Evolutionary conservation across 2,888 invertebrate species (phyloP), one percentile per base, ranked within the genome.

Genomic region (Limenitis camilla): DNA sequence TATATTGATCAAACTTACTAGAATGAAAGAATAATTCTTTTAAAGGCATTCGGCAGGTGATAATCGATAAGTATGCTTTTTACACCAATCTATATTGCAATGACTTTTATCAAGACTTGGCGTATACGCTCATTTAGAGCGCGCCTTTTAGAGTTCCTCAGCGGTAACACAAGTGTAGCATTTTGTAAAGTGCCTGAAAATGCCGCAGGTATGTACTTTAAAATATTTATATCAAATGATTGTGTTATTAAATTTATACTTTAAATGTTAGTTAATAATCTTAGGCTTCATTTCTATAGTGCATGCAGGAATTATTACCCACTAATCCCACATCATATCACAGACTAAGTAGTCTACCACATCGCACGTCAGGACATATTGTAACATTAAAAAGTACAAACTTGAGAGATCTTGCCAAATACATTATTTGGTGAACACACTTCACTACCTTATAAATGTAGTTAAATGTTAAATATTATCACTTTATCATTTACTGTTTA

Each of bases 71-170:
- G 57, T 60, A 93, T 93, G 93, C 80, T 95, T 74, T 89, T 95
- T 67, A 95, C 95, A 36, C 82, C 95, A 48, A 94, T 93, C 79
- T 95, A 95, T 77, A 92, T 94, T 84, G 92, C 94, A 70, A 93
- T 95, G 69, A 95, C 95, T 58, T 91, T 93, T 77, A 82, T 94
- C 63, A 95, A 94, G 79, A 92, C 94, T 72, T 93, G 94, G 92
- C 89, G 93, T 50, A 89, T 95, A 59, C 90, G 91, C 47, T 90
- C 91, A 29, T 89, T 94, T 58, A 90, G 91, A 68, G 89, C 90
- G 66, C 92, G 93, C 65, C 88, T 95, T 44, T 88, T 90, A 35
- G 90, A 90, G 65, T 90, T 90, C 62, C 70, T 91, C 44, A 84
- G 78, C 48, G 89, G 89, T 47, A 89, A 90, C 52, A 86, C 90